Base-by-base conservation (phyloP, 1,140 invertebrate species). In the Zaprionus camerounensis region DNA sequence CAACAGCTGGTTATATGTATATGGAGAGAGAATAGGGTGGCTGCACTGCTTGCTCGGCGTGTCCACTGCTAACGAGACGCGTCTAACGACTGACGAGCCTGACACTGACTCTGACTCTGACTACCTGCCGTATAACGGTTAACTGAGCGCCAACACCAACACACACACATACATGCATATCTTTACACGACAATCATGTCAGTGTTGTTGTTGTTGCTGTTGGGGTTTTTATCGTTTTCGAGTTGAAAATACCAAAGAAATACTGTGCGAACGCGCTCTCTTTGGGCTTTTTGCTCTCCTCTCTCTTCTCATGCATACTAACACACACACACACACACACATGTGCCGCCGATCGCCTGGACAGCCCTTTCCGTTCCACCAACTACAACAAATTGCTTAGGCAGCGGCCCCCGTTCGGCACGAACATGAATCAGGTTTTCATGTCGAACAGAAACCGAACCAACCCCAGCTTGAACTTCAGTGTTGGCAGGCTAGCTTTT, bases 61-160 rank as follows among this genome's bases (percentile, higher is more conserved):
- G 80, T 71, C 80, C 83, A 88, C 83, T 68, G 68, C 84, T 72
- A 76, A 69, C 81, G 71, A 78, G 71, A 75, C 78, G 78, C 76
- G 71, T 78, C 53, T 74, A 75, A 81, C 67, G 63, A 78, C 76
- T 82, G 83, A 83, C 77, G 49, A 28, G 15, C 31, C 58, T 62
- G 72, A 58, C 71, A 44, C 44, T 62, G 71, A 69, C 71, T 71
- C 62, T 71, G 69, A 71, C 69, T 69, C 65, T 69, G 71, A 75
- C 38, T 64, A 63, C 72, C 34, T 75, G 53, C 28, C 36, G 61
- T 71, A 74, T 76, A 76, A 76, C 74, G 56, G 69, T 76, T 74
- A 74, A 74, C 71, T 67, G 63, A 65, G 68, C 68, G 41, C 26
- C 15, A 17, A 15, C 36, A 62, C 22, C 17, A 22, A 9, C 13